Evolutionary conservation across 2,113 vertebrate genomes (phyloP).

Genomic region (Recurvirostra avosetta): DNA sequence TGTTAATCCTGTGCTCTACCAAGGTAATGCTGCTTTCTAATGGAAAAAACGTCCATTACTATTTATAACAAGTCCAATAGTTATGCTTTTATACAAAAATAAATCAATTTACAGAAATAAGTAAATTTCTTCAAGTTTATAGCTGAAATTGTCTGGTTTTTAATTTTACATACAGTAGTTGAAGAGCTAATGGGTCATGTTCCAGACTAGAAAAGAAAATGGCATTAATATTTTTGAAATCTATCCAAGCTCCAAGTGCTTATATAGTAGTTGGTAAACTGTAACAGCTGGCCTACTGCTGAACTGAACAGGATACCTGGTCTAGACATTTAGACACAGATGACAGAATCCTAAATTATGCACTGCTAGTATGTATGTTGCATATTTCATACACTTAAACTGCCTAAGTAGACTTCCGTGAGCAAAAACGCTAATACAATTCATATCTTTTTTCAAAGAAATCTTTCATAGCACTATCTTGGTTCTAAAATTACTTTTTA

Average conservation of each 20-base stretch:
- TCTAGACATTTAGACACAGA: constrained; percentile 35
- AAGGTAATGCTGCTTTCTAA: background rate
- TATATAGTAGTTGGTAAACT: background rate
- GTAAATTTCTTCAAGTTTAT: background rate
- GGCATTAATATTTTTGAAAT: constrained; percentile 12
- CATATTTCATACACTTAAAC: background rate
- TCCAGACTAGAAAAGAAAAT: constrained; percentile 12
- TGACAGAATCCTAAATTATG: constrained; percentile 23
- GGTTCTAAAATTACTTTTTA: background rate
- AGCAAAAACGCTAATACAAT: background rate
- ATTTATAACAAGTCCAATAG: background rate
- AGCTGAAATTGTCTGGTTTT: background rate
- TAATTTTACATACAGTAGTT: background rate
- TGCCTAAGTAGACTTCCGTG: background rate
- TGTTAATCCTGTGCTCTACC: background rate
- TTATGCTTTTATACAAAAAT: background rate
- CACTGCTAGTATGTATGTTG: background rate
- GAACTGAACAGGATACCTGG: constrained; percentile 35
- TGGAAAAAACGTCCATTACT: background rate
- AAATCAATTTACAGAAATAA: background rate
- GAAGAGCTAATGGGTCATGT: background rate
- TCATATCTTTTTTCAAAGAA: background rate
- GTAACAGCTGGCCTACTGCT: constrained; percentile 2
- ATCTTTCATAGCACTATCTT: background rate
- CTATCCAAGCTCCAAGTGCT: background rate